Evolutionary conservation across 2,113 vertebrate species (phyloP), one percentile per base, ranked within the genome.

Genomic region (Hipposideros armiger): DNA sequence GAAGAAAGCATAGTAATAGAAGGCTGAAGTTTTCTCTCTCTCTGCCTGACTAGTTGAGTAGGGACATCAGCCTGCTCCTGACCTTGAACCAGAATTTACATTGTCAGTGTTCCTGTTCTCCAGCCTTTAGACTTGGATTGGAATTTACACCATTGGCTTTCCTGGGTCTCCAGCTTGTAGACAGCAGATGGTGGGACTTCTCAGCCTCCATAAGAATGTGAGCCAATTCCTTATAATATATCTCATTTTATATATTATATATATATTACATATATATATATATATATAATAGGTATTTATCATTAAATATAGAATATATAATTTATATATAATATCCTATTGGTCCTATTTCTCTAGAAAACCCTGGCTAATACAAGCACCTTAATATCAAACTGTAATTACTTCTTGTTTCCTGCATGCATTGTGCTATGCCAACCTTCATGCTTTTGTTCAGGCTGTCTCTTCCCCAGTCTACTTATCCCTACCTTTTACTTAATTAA

Each of bases 311-410:
- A 90, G 66, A 7, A 50, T 82, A 78, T 90, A 60, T 47, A 47
- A 83, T 47, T 69, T 69, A 32, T 28, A 40, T 19, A 3, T 56
- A 62, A 19, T 56, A 36, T 62, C 36, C 26, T 81, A 62, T 60
- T 42, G 32, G 32, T 93, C 40, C 7, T 54, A 45, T 76, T 92
- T 85, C 70, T 92, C 58, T 11, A 78, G 62, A 90, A 90, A 76
- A 69, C 32, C 26, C 7, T 58, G 52, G 42, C 30, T 45, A 54
- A 56, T 42, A 42, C 9, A 72, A 67, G n/a, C 11, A 70, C 7
- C 28, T 76, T 76, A 11, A 22, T 45, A 28, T 40, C 13, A 69
- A 47, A 47, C 24, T n/a, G 7, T 24, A 95, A 60, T 26, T 66
- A 14, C 26, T 45, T 80, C 77, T 32, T 67, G 28, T 82, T 66